Percentiles rank a stretch among this genome's conserved stretches.
phyloP scores from a whole-genome alignment of 2,888 invertebrate species.

The Eupithecia dodoneata region DNA sequence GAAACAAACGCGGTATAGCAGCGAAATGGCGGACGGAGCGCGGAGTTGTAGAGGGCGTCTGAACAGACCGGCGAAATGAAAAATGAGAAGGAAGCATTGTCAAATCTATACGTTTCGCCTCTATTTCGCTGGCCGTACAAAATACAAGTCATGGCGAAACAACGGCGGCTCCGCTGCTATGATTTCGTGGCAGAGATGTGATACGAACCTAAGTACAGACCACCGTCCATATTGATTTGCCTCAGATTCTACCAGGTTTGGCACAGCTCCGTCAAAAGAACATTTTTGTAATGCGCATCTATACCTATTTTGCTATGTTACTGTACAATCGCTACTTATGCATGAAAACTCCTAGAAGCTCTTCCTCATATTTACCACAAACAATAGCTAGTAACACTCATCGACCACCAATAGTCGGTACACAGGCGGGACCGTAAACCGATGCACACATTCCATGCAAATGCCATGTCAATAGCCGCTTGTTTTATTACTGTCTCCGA shows the following conservation, averaged over 20 bases:
- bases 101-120: no score
- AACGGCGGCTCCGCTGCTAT: no score
- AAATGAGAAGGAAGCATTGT: no score
- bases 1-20: no score
- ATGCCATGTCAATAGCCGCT: constrained; percentile 57
- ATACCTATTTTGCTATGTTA: background rate
- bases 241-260: background rate
- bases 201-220: background rate
- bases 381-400: constrained; percentile 28
- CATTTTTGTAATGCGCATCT: background rate
- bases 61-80: no score
- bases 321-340: background rate
- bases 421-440: constrained; percentile 48
- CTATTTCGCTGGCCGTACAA: no score
- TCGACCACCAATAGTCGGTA: constrained; percentile 32
- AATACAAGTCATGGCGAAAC: no score
- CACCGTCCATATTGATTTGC: background rate
- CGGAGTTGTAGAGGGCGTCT: no score
- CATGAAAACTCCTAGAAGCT: background rate
- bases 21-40: no score
- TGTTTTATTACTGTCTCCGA: constrained; percentile 55
- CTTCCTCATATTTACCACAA: constrained; percentile 23
- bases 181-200: no score
- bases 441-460: constrained; percentile 56
- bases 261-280: background rate